phyloP scores from a whole-genome alignment of 2,888 invertebrate species.

The Hemaris fuciformis region DNA sequence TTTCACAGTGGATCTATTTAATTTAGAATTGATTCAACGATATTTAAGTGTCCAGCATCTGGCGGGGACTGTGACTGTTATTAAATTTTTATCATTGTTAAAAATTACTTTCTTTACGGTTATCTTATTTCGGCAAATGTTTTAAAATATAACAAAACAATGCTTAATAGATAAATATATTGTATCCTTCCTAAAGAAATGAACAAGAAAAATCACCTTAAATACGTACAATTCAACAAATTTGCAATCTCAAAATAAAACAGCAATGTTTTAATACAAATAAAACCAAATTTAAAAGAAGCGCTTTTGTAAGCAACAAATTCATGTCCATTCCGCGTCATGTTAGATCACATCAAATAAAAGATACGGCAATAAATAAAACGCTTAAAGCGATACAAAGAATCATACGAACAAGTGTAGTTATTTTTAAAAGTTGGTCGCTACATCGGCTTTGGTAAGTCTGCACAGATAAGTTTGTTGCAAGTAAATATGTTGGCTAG shows the following conservation, averaged over 20 bases:
- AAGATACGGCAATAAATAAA: background rate
- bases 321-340: background rate
- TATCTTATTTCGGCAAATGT: background rate
- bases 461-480: slow-evolving; percentile 43
- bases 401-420: slow-evolving; percentile 9
- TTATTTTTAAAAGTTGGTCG: slow-evolving; percentile 6
- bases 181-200: background rate
- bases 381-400: background rate
- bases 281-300: background rate
- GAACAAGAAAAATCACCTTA: background rate
- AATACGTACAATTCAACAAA: background rate
- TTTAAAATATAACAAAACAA: background rate
- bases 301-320: background rate
- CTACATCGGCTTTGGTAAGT: slow-evolving; percentile 26
- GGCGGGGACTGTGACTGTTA: slow-evolving; percentile 63
- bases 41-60: slow-evolving; percentile 68
- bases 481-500: slow-evolving; percentile 52
- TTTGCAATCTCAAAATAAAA: background rate
- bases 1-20: slow-evolving; percentile 77
- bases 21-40: slow-evolving; percentile 71
- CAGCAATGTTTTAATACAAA: background rate
- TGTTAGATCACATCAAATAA: slow-evolving; percentile 9
- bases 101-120: background rate
- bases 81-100: slow-evolving; percentile 37
- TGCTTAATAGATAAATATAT: background rate